phyloP scores from a whole-genome alignment of 2,113 vertebrate genomes.

The Natator depressus region DNA sequence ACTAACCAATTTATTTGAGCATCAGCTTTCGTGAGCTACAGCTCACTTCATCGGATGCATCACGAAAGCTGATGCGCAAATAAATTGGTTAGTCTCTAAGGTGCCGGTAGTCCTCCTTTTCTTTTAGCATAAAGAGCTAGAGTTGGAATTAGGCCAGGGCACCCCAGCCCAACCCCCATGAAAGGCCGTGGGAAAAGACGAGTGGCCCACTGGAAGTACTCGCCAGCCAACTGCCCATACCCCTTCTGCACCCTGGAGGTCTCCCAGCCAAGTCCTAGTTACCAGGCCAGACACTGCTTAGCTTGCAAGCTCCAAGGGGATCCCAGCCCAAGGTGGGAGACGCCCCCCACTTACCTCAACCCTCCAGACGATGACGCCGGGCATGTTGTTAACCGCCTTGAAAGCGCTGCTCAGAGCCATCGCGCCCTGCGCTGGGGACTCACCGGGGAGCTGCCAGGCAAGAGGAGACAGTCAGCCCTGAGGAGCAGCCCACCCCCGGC shows the following conservation, averaged over 20 bases:
- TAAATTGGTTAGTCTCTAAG: too few species aligned
- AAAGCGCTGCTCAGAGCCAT: slow-evolving; percentile 79
- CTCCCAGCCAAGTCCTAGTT: too few species aligned
- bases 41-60: too few species aligned
- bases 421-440: not conserved
- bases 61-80: too few species aligned
- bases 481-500: too few species aligned
- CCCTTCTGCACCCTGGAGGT: not conserved
- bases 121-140: not conserved
- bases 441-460: slow-evolving; percentile 3
- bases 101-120: too few species aligned
- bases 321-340: not conserved
- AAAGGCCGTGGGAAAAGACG: not conserved
- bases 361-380: slow-evolving; percentile 88
- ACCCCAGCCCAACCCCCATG: not conserved
- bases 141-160: not conserved
- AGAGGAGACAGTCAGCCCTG: not conserved
- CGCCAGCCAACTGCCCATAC: not conserved
- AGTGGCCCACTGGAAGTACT: not conserved
- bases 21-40: too few species aligned
- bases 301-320: not conserved
- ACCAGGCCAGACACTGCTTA: not conserved
- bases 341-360: slow-evolving; percentile 80
- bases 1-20: too few species aligned
- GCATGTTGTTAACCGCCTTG: slow-evolving; percentile 80